Conservation (phyloP, 2,888 invertebrate genomes). For the Nezara viridula region DNA sequence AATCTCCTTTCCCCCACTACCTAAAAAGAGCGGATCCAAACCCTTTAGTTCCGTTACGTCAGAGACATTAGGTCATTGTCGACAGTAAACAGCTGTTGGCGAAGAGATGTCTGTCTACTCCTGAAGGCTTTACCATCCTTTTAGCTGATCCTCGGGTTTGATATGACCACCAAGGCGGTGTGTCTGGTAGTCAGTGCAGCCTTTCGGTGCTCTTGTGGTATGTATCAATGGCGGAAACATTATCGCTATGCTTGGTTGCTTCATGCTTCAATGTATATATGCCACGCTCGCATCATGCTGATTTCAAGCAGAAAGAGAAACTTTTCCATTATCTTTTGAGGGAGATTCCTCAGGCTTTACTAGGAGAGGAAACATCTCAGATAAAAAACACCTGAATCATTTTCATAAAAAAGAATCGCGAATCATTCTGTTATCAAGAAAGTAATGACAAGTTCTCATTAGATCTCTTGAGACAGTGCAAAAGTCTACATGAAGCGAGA, state of each 20-base stretch:
- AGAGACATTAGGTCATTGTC: constrained; percentile 15
- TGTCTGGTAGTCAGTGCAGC: neutral
- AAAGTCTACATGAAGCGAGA: neutral
- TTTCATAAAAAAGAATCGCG: neutral
- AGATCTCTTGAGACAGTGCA: neutral
- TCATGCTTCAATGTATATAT: neutral
- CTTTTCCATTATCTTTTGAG: neutral
- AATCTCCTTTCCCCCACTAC: neutral
- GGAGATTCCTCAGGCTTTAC: neutral
- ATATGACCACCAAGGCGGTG: neutral
- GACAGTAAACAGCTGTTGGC: constrained; percentile 9
- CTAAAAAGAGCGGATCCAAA: neutral
- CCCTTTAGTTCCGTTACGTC: neutral
- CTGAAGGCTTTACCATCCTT: neutral
- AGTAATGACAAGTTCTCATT: neutral
- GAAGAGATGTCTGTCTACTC: neutral
- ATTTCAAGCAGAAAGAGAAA: neutral
- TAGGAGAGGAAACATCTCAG: neutral
- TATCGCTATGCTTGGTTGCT: neutral
- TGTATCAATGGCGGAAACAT: neutral
- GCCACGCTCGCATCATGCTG: neutral
- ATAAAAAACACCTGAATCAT: neutral
- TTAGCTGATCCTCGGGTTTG: neutral
- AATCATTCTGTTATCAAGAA: neutral
- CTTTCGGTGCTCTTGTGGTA: neutral